A percentile compares a stretch with the other conserved stretches of the same genome.
Conservation (phyloP, 1,140 invertebrate genomes). For the Drosophila insularis region DNA sequence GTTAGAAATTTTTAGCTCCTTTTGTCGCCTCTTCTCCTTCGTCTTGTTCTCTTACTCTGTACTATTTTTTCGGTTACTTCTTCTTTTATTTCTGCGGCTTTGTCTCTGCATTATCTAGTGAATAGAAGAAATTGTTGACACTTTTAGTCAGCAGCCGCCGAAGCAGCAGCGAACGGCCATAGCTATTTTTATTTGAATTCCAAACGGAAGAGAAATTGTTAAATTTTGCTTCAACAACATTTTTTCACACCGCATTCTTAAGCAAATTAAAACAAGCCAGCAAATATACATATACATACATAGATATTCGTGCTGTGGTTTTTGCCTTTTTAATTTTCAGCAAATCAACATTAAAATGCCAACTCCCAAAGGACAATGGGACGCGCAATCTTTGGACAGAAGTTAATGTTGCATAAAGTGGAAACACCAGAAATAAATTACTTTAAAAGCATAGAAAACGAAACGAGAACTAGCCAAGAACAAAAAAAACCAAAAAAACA, state of each 20-base stretch:
- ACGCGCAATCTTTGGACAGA: slow-evolving; percentile 5
- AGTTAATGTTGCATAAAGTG: slow-evolving; percentile 41
- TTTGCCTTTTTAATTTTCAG: slow-evolving; percentile 4
- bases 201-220: slow-evolving; percentile 23
- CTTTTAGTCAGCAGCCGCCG: slow-evolving; percentile 31
- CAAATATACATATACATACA: not conserved
- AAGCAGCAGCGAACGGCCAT: slow-evolving; percentile 17
- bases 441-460: not conserved
- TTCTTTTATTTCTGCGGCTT: slow-evolving; percentile 23
- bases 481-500: no score
- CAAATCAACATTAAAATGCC: slow-evolving; percentile 11
- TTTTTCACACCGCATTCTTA: slow-evolving; percentile 55
- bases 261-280: slow-evolving; percentile 56
- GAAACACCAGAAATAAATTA: slow-evolving; percentile 16
- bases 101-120: slow-evolving; percentile 1
- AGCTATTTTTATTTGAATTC: slow-evolving; percentile 73
- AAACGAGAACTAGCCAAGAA: not conserved
- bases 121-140: slow-evolving; percentile 49
- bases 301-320: slow-evolving; percentile 2
- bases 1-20: slow-evolving; percentile 49
- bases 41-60: slow-evolving; percentile 29
- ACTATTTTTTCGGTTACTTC: not conserved
- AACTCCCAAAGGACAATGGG: not conserved
- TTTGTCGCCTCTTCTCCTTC: slow-evolving; percentile 28
- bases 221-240: not conserved